Evolutionary conservation across 2,113 vertebrate genomes (phyloP).

Genomic region (Phylloscopus whistleri): DNA sequence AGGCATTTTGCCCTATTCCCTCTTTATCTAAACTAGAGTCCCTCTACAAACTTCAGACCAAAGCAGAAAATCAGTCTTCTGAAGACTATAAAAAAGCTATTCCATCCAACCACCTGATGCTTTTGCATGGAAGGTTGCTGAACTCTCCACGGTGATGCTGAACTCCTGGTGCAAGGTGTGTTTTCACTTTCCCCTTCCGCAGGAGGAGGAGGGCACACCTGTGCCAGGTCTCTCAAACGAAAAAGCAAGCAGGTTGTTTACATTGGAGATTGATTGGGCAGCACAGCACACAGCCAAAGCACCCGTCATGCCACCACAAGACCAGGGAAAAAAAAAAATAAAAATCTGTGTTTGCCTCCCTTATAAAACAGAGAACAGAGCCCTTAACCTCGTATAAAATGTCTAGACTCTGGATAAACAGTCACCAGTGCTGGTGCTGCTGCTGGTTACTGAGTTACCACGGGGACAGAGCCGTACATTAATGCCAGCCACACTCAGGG

Average conservation of each 20-base stretch:
- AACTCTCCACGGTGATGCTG: fast-evolving
- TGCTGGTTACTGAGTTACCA: conserved; percentile 11
- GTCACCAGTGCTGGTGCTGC: neutral
- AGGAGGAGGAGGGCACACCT: neutral
- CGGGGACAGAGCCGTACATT: neutral
- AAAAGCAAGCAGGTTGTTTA: neutral
- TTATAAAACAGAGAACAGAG: conserved; percentile 39
- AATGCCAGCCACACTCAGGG: neutral
- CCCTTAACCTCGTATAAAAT: conserved; percentile 36
- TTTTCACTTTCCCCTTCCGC: neutral
- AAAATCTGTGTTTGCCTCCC: neutral
- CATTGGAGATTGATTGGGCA: neutral
- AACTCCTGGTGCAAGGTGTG: neutral
- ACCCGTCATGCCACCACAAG: neutral
- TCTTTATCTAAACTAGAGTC: neutral
- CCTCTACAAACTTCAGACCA: neutral
- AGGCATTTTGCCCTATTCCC: neutral
- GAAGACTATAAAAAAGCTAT: neutral
- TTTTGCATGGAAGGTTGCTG: neutral
- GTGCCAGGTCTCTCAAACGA: neutral
- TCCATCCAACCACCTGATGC: neutral
- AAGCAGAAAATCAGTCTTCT: neutral
- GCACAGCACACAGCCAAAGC: neutral
- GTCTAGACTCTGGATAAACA: conserved; percentile 64
- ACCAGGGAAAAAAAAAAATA: neutral